Evolutionary conservation across 2,888 invertebrate genomes (phyloP).

Genomic region (Synanthedon formicaeformis): DNA sequence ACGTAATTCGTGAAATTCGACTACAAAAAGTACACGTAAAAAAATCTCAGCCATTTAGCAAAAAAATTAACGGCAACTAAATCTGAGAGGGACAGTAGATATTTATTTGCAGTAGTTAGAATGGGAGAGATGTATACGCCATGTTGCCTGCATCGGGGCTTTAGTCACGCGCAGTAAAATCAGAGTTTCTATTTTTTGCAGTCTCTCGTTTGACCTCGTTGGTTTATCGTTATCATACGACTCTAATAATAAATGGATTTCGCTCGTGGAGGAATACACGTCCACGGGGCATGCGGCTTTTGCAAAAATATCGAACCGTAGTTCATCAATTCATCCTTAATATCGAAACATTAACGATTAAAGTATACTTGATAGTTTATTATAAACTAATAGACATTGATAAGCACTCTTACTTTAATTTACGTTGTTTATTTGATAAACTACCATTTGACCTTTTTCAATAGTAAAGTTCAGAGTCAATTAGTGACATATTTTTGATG

Average conservation of each 20-base stretch:
- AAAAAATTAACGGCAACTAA: conserved; percentile 56
- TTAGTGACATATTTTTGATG: conserved; percentile 52
- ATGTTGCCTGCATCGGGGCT: conserved; percentile 58
- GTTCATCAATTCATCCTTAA: conserved; percentile 23
- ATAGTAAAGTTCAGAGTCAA: conserved; percentile 52
- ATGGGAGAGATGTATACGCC: conserved; percentile 44
- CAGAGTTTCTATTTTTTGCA: conserved; percentile 66
- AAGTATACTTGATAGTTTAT: no score
- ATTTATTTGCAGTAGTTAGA: conserved; percentile 24
- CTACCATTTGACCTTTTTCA: conserved; percentile 52
- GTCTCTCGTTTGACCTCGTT: conserved; percentile 63
- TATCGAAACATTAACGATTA: neutral
- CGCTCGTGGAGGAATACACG: conserved; percentile 39
- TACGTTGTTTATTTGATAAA: neutral
- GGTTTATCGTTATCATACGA: conserved; percentile 63
- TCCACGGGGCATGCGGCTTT: conserved; percentile 29
- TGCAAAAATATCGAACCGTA: conserved; percentile 44
- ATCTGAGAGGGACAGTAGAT: conserved; percentile 28
- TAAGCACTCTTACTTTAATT: no score
- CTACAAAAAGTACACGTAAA: conserved; percentile 35
- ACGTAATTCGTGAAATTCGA: conserved; percentile 56
- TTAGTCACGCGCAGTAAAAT: conserved; percentile 61
- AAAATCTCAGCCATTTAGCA: conserved; percentile 31
- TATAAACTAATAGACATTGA: no score
- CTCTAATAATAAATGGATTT: conserved; percentile 53